A percentile compares a stretch with the other conserved stretches of the same genome.
Evolutionary conservation across 2,797 vertebrate species (phyloP).

Genomic region (Erethizon dorsatum): DNA sequence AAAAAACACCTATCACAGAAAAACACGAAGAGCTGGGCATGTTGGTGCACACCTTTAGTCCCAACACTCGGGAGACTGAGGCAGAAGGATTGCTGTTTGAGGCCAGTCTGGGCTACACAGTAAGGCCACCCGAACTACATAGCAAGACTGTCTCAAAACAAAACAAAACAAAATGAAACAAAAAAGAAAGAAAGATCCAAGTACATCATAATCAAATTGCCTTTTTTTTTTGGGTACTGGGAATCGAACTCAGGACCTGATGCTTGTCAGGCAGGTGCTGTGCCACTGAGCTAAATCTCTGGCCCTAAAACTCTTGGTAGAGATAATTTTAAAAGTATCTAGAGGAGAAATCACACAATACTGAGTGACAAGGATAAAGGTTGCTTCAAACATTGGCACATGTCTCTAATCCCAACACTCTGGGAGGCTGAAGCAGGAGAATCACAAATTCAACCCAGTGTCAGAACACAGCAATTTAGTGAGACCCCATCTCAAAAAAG

Average conservation of each 20-base stretch:
- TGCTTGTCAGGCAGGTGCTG: too few species aligned
- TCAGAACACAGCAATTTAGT: not conserved
- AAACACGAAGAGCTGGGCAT: not conserved
- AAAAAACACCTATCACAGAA: too few species aligned
- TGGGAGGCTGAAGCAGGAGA: not conserved
- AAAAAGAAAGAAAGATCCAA: not conserved
- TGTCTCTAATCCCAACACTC: not conserved
- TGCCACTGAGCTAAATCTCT: too few species aligned
- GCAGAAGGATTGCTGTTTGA: too few species aligned
- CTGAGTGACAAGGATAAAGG: not conserved
- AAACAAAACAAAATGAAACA: too few species aligned
- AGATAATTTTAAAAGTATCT: not conserved
- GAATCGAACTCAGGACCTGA: too few species aligned
- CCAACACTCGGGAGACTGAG: too few species aligned
- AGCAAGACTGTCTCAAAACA: not conserved
- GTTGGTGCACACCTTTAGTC: too few species aligned
- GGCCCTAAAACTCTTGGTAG: not conserved
- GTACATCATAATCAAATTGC: not conserved
- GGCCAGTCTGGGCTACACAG: not conserved
- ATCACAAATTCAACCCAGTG: not conserved
- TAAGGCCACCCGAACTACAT: not conserved
- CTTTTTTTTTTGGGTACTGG: too few species aligned
- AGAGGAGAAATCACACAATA: not conserved
- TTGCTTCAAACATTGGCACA: not conserved
- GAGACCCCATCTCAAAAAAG: not conserved